Percentiles rank a stretch among this genome's conserved stretches.
Evolutionary conservation across 1,140 invertebrate genomes (phyloP).

Genomic region (Magallana angulata): DNA sequence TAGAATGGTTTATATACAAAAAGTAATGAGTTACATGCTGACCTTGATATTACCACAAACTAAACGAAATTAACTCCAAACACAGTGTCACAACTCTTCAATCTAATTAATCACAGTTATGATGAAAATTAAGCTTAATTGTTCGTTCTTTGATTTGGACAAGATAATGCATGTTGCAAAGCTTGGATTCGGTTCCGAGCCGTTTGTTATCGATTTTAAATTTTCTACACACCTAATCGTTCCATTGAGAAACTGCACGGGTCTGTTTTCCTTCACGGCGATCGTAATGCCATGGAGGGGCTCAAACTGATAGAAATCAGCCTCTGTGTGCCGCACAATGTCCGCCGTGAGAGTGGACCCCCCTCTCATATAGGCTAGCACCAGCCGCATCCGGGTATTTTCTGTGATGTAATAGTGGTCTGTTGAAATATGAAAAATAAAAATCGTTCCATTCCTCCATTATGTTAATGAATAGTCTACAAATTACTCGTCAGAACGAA

Average conservation of each 20-base stretch:
- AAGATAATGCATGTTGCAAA: no score
- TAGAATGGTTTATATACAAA: no score
- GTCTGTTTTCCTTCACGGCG: not conserved
- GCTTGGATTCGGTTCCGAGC: no score
- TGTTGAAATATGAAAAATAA: not conserved
- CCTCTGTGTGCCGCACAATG: not conserved
- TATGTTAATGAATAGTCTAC: not conserved
- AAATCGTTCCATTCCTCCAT: not conserved
- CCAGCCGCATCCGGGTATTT: not conserved
- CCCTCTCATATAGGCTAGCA: constrained; percentile 15
- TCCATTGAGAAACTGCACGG: constrained; percentile 8
- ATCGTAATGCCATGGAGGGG: constrained; percentile 1
- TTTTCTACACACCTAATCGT: not conserved
- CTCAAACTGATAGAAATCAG: not conserved
- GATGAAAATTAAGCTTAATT: no score
- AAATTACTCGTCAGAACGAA: not conserved
- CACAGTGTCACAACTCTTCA: no score
- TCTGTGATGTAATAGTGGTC: not conserved
- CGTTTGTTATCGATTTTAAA: no score
- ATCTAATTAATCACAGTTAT: no score
- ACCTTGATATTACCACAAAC: no score
- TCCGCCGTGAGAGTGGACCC: constrained; percentile 20
- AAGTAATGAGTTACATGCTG: no score
- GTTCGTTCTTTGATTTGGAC: no score
- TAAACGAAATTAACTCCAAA: no score